Conservation (phyloP, 2,888 invertebrate species). For the Tipula helvola region DNA sequence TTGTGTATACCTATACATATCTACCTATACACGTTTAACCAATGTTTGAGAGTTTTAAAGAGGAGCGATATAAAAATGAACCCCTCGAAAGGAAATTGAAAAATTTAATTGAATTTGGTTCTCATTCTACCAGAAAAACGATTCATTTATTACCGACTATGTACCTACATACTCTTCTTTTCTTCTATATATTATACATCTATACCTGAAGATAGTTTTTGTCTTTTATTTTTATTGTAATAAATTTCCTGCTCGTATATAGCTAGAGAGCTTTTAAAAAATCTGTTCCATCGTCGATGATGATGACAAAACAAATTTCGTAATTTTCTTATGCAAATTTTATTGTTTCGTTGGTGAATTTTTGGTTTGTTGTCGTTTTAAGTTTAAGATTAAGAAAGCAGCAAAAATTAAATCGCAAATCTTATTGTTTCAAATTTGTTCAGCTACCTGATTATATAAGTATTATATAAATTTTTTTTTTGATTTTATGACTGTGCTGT, state of each 20-base stretch:
- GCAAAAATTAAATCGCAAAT: background rate
- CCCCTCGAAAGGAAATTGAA: background rate
- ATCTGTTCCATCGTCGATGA: background rate
- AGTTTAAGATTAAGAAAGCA: background rate
- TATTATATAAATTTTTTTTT: background rate
- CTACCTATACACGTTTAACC: background rate
- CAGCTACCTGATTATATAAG: background rate
- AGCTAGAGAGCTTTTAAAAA: background rate
- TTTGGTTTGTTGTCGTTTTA: background rate
- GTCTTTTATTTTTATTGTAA: background rate
- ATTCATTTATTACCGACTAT: background rate
- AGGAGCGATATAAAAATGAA: background rate
- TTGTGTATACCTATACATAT: background rate
- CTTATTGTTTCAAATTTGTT: background rate
- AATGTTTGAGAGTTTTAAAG: background rate
- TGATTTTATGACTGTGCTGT: background rate
- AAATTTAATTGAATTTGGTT: slow-evolving; percentile 4
- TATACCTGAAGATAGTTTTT: background rate
- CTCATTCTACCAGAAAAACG: background rate
- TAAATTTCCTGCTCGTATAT: background rate
- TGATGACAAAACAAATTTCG: background rate
- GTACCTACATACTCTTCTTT: background rate
- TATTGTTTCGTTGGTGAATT: background rate
- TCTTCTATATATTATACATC: too few relatives aligned
- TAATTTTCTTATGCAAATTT: slow-evolving; percentile 4